Evolutionary conservation across 2,113 vertebrate species (phyloP).

Genomic region (Tetrao urogallus): DNA sequence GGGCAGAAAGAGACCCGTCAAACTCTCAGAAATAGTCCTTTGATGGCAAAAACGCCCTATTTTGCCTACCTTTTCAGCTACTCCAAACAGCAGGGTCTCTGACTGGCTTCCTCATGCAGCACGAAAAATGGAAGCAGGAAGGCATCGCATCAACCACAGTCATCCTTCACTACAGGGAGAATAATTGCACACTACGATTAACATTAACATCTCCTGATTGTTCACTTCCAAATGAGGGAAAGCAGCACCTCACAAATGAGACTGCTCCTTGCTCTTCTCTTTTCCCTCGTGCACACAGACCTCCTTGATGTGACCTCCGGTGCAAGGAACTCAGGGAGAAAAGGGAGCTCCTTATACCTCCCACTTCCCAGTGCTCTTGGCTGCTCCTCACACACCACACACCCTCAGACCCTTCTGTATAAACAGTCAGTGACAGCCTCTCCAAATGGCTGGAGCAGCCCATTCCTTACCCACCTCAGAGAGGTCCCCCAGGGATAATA

Average conservation of each 20-base stretch:
- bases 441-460: neutral
- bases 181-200: neutral
- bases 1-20: neutral
- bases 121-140: neutral
- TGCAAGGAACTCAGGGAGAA: neutral
- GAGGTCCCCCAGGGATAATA: too few relatives aligned
- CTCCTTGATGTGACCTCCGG: neutral
- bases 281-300: accelerated
- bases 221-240: neutral
- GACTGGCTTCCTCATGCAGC: neutral
- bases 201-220: neutral
- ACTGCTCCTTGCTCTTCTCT: neutral
- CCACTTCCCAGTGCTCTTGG: neutral
- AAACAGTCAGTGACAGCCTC: neutral
- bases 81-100: neutral
- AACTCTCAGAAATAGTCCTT: neutral
- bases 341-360: neutral
- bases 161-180: neutral
- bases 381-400: too few relatives aligned
- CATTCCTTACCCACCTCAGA: neutral
- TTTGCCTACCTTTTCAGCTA: neutral
- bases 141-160: accelerated
- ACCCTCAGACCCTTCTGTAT: too few relatives aligned
- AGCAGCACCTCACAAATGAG: neutral
- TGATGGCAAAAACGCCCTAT: neutral